Conservation (phyloP, 2,888 invertebrate genomes). For the Norana najaformis region DNA sequence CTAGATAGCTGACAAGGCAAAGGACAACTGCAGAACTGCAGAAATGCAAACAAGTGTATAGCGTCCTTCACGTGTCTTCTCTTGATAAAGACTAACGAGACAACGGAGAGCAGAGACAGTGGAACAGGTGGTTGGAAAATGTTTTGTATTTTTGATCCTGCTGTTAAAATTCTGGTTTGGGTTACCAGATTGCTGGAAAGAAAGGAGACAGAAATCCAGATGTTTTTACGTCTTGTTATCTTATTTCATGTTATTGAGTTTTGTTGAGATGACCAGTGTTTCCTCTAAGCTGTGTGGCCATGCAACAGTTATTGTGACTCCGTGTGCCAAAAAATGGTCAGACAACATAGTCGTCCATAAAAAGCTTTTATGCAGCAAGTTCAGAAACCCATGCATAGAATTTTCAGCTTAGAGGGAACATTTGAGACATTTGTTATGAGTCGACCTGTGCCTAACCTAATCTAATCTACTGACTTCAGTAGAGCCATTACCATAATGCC, state of each 20-base stretch:
- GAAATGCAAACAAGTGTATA: background rate
- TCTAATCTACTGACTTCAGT: too few species aligned
- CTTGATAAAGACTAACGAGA: background rate
- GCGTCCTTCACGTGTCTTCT: background rate
- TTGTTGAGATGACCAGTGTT: too few species aligned
- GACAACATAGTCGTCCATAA: too few species aligned
- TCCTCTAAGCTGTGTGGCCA: background rate
- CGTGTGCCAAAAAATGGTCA: too few species aligned
- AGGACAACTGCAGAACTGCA: background rate
- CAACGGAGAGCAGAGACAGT: background rate
- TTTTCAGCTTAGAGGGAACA: too few species aligned
- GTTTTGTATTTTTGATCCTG: background rate
- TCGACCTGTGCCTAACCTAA: background rate
- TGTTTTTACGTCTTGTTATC: background rate
- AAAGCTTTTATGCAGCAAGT: too few species aligned
- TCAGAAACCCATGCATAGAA: too few species aligned
- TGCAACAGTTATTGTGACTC: background rate
- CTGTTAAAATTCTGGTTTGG: background rate
- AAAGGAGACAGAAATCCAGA: background rate
- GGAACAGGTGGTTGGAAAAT: background rate
- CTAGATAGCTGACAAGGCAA: background rate
- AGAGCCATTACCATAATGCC: too few species aligned
- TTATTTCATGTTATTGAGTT: too few species aligned
- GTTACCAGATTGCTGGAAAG: background rate
- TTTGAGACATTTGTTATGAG: too few species aligned